A percentile compares a stretch with the other conserved stretches of the same genome.
Conservation (phyloP, 2,113 vertebrate genomes). For the Corynorhinus townsendii region DNA sequence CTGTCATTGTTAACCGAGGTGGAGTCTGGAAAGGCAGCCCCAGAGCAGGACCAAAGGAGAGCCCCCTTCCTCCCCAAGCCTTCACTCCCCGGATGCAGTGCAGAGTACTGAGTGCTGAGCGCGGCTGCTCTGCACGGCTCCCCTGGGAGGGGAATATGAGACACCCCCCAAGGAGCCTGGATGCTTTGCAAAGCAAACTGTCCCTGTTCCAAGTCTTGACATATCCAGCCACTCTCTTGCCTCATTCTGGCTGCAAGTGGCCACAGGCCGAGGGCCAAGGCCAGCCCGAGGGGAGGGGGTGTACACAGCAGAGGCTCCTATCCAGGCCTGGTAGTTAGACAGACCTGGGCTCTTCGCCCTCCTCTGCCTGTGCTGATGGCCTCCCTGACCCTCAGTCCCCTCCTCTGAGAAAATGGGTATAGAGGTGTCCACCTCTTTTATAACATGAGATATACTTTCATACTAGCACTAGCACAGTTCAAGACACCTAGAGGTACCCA, state of each 20-base stretch:
- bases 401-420: not conserved
- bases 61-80: not conserved
- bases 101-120: no score
- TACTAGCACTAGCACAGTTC: not conserved
- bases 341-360: fast-evolving
- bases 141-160: not conserved
- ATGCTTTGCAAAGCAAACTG: not conserved
- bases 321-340: not conserved
- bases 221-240: not conserved
- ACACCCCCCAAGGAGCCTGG: not conserved
- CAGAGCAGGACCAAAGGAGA: not conserved
- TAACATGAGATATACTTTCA: not conserved
- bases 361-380: not conserved
- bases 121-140: fast-evolving
- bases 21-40: not conserved
- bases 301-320: not conserved
- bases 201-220: not conserved
- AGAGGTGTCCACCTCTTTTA: not conserved
- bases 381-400: not conserved
- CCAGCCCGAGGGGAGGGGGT: not conserved
- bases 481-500: not conserved
- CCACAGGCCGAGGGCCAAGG: not conserved
- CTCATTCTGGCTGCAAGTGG: not conserved
- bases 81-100: not conserved
- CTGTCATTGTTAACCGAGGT: not conserved